phyloP scores from a whole-genome alignment of 2,797 vertebrate genomes.

The Leuciscus waleckii region DNA sequence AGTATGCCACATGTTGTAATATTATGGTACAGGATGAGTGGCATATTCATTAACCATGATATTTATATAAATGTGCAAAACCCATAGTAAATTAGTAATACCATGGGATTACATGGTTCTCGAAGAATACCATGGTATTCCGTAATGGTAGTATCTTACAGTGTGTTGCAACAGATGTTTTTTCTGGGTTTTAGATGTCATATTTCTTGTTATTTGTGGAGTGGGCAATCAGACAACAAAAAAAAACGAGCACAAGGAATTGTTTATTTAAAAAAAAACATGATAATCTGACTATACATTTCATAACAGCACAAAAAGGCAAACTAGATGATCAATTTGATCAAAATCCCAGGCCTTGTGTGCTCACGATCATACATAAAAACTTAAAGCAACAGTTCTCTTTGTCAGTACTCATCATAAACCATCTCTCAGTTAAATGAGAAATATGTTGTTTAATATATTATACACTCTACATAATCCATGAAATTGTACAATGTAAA shows the following conservation, averaged over 20 bases:
- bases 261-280: slow-evolving; percentile 14
- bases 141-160: no score
- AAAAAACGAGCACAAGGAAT: not conserved
- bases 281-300: slow-evolving; percentile 57
- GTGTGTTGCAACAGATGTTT: not conserved
- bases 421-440: slow-evolving; percentile 31
- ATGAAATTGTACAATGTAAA: slow-evolving; percentile 1
- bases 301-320: slow-evolving; percentile 38
- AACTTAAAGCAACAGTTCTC: not conserved
- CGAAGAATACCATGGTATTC: no score
- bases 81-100: no score
- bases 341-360: slow-evolving; percentile 48
- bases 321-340: slow-evolving; percentile 67
- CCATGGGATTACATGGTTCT: no score
- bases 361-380: not conserved
- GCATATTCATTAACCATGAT: no score
- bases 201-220: not conserved
- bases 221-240: not conserved
- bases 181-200: not conserved
- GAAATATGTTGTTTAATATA: not conserved
- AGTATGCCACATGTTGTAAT: not conserved
- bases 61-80: no score
- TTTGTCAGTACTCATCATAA: not conserved
- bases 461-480: not conserved
- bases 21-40: no score